Conservation (phyloP, 2,797 vertebrate genomes). For the Prionace glauca region DNA sequence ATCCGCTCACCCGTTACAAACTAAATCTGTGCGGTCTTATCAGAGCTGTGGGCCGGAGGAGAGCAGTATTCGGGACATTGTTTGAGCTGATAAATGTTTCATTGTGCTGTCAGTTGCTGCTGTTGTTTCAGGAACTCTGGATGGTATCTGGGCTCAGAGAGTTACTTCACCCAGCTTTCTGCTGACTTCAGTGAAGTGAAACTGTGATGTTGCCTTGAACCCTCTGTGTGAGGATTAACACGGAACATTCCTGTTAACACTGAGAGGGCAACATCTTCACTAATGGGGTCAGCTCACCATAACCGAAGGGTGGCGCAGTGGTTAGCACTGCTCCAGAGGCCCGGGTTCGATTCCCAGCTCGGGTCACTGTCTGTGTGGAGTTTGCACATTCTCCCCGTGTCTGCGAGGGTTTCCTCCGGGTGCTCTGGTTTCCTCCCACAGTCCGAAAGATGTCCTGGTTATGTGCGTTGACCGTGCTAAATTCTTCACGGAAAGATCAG, state of each 20-base stretch:
- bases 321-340: too few species aligned
- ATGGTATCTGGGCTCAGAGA: background rate
- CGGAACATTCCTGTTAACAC: background rate
- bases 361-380: too few species aligned
- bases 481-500: too few species aligned
- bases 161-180: background rate
- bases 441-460: too few species aligned
- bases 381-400: too few species aligned
- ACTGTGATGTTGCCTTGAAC: background rate
- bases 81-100: background rate
- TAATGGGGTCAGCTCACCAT: background rate
- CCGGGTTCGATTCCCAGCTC: too few species aligned
- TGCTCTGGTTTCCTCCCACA: too few species aligned
- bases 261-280: background rate
- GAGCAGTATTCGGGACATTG: background rate
- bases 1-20: background rate
- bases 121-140: background rate
- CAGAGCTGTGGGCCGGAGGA: background rate
- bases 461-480: too few species aligned
- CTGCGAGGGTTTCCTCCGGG: too few species aligned
- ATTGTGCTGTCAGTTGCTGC: background rate
- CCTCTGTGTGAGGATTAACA: background rate
- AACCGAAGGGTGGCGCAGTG: too few species aligned
- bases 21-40: background rate
- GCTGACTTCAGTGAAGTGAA: background rate